Base-by-base conservation (phyloP, 1,140 invertebrate genomes). In the Trichonephila inaurata region DNA sequence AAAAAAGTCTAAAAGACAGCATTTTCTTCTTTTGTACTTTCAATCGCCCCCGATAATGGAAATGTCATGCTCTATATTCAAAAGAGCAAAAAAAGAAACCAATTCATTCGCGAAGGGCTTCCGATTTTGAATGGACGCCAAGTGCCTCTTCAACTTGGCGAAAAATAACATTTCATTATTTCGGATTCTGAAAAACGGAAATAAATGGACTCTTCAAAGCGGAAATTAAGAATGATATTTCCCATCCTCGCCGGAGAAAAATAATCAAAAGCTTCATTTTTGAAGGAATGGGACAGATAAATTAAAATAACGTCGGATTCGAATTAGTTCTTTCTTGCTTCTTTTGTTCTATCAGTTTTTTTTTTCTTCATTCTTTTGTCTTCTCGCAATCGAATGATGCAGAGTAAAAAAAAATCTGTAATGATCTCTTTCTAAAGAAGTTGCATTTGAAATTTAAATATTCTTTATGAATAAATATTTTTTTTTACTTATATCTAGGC, bases 131-230 rank as follows among this genome's bases (percentile, higher is more conserved):
- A 69, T 69, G n/a, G 12, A 69, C 12, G 66, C 66, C 66, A 69
- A 24, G 14, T 69, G 66, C 66, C 66, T 69, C n/a, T n/a, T 6
- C n/a, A 69, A 21, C 10, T 24, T 24, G n/a, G n/a, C 21, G n/a
- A 69, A 24, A 69, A n/a, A 69, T 24, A 69, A 24, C 66, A 69
- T 69, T 69, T 69, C 66, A 69, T 69, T 69, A 69, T 69, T 69
- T 24, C 66, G n/a, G n/a, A n/a, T 14, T 24, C 66, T 12, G n/a
- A 7, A 28, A 69, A 69, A 69, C 66, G 66, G 66, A 69, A 69
- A 24, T 69, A 69, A 69, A 69, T 14, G 24, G 21, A 69, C 24
- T 24, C 21, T 69, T 28, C 21, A 24, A 24, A 14, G 66, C 66
- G 66, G 66, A 69, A 69, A 69, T 69, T 28, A 69, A 21, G 24